Conservation (phyloP, 30 jellyfish, hydroid and myxozoan species). For the Hydractinia echinata region DNA sequence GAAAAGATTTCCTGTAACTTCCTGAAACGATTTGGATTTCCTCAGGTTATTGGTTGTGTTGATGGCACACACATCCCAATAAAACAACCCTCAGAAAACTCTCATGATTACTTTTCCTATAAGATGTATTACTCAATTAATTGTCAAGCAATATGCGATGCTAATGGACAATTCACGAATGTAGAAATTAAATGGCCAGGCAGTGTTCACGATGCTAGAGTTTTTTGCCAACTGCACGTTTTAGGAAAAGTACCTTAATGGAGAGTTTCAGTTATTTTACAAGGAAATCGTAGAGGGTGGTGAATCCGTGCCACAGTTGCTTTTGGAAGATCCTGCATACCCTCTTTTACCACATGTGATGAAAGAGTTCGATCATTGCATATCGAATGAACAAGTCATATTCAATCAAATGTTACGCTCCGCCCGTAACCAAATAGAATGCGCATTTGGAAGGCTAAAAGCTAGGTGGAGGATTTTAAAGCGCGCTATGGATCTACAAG, state of each 20-base stretch:
- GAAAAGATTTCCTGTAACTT: too few species aligned
- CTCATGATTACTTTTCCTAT: conserved; percentile 33
- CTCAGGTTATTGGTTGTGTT: too few species aligned
- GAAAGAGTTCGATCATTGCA: too few species aligned
- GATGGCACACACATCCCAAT: too few species aligned
- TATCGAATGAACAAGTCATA: neutral
- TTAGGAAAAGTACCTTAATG: neutral
- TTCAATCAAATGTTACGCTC: conserved; percentile 22
- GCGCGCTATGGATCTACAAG: too few species aligned
- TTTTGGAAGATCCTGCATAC: too few species aligned
- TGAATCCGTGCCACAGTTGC: too few species aligned
- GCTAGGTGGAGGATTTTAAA: conserved; percentile 30
- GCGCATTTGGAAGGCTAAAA: conserved; percentile 56
- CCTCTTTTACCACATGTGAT: too few species aligned
- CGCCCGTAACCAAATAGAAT: conserved; percentile 15
- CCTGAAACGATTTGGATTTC: too few species aligned
- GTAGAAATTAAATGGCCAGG: conserved; percentile 9
- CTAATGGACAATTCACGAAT: conserved; percentile 29
- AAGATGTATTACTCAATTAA: conserved; percentile 25
- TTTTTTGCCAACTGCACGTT: conserved; percentile 22
- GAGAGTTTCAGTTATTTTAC: conserved; percentile 22
- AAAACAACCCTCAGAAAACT: too few species aligned
- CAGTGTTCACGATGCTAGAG: conserved; percentile 40
- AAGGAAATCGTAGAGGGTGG: conserved; percentile 31
- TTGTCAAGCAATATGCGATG: conserved; percentile 34